Base-by-base conservation (phyloP, 2,797 vertebrate species). In the Lacerta agilis region DNA sequence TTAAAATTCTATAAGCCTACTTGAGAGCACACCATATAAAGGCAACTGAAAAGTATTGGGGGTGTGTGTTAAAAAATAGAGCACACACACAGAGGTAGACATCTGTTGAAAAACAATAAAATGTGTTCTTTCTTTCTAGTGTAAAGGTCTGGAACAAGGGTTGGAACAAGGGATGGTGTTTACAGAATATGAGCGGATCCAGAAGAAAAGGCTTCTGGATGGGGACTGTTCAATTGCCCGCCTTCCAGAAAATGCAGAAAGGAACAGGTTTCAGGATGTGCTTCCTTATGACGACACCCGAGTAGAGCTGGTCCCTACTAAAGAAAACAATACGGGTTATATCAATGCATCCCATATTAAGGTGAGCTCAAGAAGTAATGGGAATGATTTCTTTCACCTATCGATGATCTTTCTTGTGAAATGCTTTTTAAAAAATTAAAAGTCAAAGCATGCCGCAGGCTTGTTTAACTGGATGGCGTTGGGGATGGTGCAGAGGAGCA, bases 271-370 rank as follows among this genome's bases (percentile, higher is more conserved):
- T 95, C 98, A 98, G 79, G 99, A 99, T 0, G 98, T 99, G 23
- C 97, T 99, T 92, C 99, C 99, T 1, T 99, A 99, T 0, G 98
- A 99, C 4, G 97, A 98, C 55, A 98, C 97, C 20, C 97, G 99
- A 8, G 98, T 99, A 93, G 99, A 99, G 95, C 96, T 99, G 92
- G 98, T 99, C 85, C 99, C 99, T 91, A 99, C 98, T 79, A 99
- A 99, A 95, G 99, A 99, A 93, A 99, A 99, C 94, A 99, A 99
- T 94, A 99, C 98, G 0, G 99, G 99, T 73, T 99, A 99, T 96
- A 99, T 99, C 96, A 99, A 99, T 0, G 99, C 99, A 0, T 99
- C 99, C 1, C 98, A 99, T 87, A 95, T 99, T 73, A 98, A 96
- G 97, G 99, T 99, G 92, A 97, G 97, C 58, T 66, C 64, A 86